These are phyloP conservation scores for Eilema depressum DNA, from an alignment of 2,888 invertebrate genomes.

Conservation along the genomic window DNA sequence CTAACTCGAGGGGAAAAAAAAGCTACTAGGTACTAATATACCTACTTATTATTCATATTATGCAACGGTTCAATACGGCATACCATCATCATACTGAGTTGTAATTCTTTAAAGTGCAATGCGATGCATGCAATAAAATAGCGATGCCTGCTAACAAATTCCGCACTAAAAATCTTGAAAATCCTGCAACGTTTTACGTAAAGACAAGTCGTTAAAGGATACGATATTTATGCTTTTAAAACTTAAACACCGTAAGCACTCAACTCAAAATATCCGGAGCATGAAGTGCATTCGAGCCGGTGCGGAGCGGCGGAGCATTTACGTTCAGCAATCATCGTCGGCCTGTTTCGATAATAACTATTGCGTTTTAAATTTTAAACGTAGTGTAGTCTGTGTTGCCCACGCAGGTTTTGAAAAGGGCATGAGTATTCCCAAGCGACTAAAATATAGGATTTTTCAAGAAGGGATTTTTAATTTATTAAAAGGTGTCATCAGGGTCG, in stretches of 20 bases:
- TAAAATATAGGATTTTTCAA: too few relatives aligned
- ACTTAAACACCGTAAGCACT: slow-evolving; percentile 43
- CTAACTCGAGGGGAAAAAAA: too few relatives aligned
- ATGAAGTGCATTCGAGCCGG: slow-evolving; percentile 31
- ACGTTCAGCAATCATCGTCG: slow-evolving; percentile 39
- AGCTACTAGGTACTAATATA: too few relatives aligned
- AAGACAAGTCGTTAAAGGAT: slow-evolving; percentile 38
- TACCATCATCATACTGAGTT: too few relatives aligned
- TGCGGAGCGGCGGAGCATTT: slow-evolving; percentile 21
- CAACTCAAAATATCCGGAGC: slow-evolving; percentile 23
- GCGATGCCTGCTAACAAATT: background rate
- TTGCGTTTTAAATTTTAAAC: slow-evolving; percentile 44
- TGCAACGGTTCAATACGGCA: too few relatives aligned
- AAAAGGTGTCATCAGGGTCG: too few relatives aligned
- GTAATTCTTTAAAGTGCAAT: too few relatives aligned
- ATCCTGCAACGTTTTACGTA: slow-evolving; percentile 9
- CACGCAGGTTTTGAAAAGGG: background rate
- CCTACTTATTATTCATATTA: too few relatives aligned
- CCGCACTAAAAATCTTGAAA: background rate
- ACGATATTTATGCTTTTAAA: slow-evolving; percentile 44
- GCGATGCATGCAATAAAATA: too few relatives aligned
- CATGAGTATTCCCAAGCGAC: too few relatives aligned
- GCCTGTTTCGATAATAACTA: slow-evolving; percentile 50
- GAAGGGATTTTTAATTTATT: too few relatives aligned
- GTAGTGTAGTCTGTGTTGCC: background rate